Conservation (phyloP, 2,113 vertebrate genomes). For the Picathartes gymnocephalus region DNA sequence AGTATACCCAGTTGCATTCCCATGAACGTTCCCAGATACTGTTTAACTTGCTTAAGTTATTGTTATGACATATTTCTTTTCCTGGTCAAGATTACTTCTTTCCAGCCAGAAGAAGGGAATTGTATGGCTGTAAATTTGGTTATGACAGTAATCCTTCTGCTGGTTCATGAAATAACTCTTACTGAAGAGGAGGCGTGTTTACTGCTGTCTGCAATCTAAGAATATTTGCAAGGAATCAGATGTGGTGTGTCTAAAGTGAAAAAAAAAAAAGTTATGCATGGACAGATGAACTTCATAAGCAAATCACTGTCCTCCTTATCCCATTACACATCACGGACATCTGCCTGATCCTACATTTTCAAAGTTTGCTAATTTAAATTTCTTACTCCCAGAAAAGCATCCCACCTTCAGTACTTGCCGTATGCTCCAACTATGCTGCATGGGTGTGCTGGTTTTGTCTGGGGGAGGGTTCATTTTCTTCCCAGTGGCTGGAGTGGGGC, state of each 20-base stretch:
- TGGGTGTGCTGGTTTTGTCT: background rate
- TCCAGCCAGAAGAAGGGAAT: background rate
- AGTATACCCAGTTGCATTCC: background rate
- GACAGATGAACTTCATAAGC: background rate
- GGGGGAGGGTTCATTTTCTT: background rate
- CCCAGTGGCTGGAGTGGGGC: rapidly evolving
- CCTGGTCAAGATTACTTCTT: background rate
- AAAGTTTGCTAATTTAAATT: background rate
- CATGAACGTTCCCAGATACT: background rate
- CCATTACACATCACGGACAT: background rate
- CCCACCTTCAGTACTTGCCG: background rate
- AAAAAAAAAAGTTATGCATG: background rate
- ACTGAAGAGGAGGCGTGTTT: background rate
- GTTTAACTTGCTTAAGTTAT: background rate
- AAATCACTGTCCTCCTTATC: background rate
- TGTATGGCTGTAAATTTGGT: background rate
- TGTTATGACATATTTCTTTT: background rate
- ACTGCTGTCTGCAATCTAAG: background rate
- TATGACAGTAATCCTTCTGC: background rate
- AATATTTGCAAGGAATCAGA: background rate
- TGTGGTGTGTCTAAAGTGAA: background rate
- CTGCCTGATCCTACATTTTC: background rate
- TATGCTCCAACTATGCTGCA: background rate
- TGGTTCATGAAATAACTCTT: background rate
- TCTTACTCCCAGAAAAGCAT: rapidly evolving